Base-by-base conservation (phyloP, 2,888 invertebrate species). In the Creontiades dilutus region DNA sequence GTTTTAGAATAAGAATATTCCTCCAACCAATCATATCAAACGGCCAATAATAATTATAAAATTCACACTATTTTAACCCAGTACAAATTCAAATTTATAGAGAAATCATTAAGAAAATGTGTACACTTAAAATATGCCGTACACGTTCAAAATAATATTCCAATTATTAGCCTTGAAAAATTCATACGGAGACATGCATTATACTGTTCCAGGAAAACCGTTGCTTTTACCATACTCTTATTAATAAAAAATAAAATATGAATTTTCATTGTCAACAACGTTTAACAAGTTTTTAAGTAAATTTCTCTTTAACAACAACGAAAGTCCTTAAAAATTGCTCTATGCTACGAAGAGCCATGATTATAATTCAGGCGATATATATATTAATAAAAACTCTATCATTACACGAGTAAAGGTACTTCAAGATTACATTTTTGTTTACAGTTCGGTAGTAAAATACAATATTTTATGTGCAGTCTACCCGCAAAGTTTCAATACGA, bases 361-460 rank as follows among this genome's bases (percentile, higher is more conserved):
- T 47, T 28, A 47, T 11, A 16, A n/a, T 78, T 46, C 46, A 78
- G 47, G 37, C 78, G 46, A 47, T 47, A 78, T 19, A 12, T 68
- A 12, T 16, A 78, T 16, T 9, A 47, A 46, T 78, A 46, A 78
- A 37, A 78, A 76, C 76, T 76, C 76, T 76, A 76, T 16, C 14
- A 16, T 68, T 68, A 78, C 14, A 0, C 28, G 11, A 27, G 23
- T 23, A 19, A 19, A 16, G 13, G 27, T 23, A 57, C 19, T 27
- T 11, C 5, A 68, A 68, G 23, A 23, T 68, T 68, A 68, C 23
- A 23, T 23, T 68, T 61, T 23, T 68, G 28, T 75, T 75, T 75
- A 78, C 16, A 78, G 11, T 46, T 46, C 78, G 46, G 78, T 78
- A 78, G 16, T 78, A 78, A 78, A 78, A 78, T 78, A 47, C 78